Evolutionary conservation across 2,888 invertebrate genomes (phyloP).

Genomic region (Deilephila elpenor): DNA sequence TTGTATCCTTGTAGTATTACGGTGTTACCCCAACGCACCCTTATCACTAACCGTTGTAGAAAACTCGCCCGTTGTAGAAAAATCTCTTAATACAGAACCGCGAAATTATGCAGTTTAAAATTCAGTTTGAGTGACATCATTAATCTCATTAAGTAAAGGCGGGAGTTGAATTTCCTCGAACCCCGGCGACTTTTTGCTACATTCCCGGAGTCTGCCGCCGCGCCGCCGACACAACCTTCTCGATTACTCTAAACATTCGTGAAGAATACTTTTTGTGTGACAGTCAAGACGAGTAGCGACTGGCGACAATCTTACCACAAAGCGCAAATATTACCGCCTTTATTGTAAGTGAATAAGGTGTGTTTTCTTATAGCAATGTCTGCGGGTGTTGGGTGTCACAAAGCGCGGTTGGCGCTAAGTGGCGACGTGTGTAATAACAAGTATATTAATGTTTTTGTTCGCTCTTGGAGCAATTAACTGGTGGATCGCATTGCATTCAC

Average conservation of each 20-base stretch:
- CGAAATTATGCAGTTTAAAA: no score
- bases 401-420: conserved; percentile 67
- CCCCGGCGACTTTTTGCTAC: conserved; percentile 19
- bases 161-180: neutral
- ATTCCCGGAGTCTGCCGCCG: conserved; percentile 11
- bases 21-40: no score
- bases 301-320: conserved; percentile 50
- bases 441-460: conserved; percentile 61
- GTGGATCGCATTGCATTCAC: conserved; percentile 48
- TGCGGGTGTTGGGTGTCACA: conserved; percentile 57
- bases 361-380: neutral
- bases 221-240: conserved; percentile 56
- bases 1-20: no score
- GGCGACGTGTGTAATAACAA: conserved; percentile 77
- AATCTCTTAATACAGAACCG: no score
- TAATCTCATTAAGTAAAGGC: neutral
- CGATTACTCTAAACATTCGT: conserved; percentile 59
- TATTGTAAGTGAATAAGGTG: neutral
- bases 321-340: conserved; percentile 3
- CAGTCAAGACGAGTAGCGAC: conserved; percentile 65
- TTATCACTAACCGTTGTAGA: no score
- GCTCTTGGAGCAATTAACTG: conserved; percentile 52
- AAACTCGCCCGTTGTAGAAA: no score
- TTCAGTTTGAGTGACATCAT: neutral
- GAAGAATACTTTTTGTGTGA: conserved; percentile 55